Evolutionary conservation across 2,113 vertebrate species (phyloP).

Genomic region (Megaleporinus macrocephalus): DNA sequence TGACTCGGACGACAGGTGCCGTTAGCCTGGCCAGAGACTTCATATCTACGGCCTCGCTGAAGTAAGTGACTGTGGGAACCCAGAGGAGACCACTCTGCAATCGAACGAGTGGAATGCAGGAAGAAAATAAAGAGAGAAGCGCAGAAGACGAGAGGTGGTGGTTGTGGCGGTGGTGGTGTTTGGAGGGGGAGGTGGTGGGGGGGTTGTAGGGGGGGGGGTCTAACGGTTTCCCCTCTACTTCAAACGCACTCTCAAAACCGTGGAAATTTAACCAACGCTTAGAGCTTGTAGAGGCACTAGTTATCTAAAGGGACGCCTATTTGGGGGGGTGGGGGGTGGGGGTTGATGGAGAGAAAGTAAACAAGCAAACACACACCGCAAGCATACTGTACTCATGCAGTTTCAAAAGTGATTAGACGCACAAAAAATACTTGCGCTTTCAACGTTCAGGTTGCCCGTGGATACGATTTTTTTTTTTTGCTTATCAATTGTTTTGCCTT

Average conservation of each 20-base stretch:
- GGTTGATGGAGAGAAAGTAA: conserved; percentile 48
- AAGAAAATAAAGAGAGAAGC: conserved; percentile 40
- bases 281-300: conserved; percentile 30
- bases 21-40: neutral
- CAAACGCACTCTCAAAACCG: conserved; percentile 51
- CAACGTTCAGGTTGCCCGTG: neutral
- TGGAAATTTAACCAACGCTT: conserved; percentile 59
- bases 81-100: neutral
- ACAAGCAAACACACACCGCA: conserved; percentile 33
- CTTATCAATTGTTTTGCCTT: too few relatives aligned
- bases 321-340: too few relatives aligned
- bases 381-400: conserved; percentile 1
- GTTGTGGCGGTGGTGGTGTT: conserved; percentile 21
- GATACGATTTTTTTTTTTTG: neutral
- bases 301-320: conserved; percentile 54
- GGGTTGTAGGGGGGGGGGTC: conserved; percentile 17
- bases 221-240: conserved; percentile 62
- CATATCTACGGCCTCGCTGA: neutral
- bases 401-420: neutral
- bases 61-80: neutral
- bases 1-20: neutral
- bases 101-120: conserved; percentile 21
- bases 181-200: conserved; percentile 44
- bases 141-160: conserved; percentile 23
- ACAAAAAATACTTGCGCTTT: neutral